Evolutionary conservation across 2,113 vertebrate species (phyloP).

Genomic region (Ailuropoda melanoleuca): DNA sequence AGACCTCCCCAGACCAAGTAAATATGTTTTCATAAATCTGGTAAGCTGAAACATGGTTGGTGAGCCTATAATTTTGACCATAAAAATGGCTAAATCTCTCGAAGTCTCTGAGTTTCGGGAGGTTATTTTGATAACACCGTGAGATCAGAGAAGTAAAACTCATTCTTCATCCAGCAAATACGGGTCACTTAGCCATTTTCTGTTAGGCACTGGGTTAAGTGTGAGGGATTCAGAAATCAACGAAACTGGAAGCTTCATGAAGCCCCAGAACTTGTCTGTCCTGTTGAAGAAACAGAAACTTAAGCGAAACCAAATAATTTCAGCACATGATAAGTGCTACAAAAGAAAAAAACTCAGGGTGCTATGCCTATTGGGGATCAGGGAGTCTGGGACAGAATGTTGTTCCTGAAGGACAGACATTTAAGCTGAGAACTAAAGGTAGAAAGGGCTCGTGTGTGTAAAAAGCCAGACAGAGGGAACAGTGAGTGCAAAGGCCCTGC

Average conservation of each 20-base stretch:
- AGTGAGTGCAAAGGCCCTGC: neutral
- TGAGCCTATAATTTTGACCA: neutral
- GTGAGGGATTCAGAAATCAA: neutral
- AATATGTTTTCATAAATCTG: neutral
- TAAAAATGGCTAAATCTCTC: neutral
- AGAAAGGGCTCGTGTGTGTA: fast-evolving
- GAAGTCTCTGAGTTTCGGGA: neutral
- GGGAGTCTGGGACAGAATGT: neutral
- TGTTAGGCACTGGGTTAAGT: neutral
- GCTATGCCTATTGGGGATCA: fast-evolving
- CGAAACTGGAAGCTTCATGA: neutral
- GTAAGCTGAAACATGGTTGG: neutral
- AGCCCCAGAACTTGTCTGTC: neutral
- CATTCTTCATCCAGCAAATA: neutral
- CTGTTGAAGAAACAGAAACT: neutral
- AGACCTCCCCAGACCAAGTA: neutral
- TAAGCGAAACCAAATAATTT: neutral
- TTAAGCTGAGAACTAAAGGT: neutral
- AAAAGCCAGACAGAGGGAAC: no score
- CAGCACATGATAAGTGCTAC: neutral
- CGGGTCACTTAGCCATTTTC: neutral
- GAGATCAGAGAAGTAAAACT: neutral
- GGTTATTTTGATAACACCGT: neutral
- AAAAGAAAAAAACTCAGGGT: neutral
- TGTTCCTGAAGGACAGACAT: neutral